These are phyloP conservation scores for Drosophila oshimai DNA, from an alignment of 1,140 invertebrate genomes.

Conservation along the genomic window DNA sequence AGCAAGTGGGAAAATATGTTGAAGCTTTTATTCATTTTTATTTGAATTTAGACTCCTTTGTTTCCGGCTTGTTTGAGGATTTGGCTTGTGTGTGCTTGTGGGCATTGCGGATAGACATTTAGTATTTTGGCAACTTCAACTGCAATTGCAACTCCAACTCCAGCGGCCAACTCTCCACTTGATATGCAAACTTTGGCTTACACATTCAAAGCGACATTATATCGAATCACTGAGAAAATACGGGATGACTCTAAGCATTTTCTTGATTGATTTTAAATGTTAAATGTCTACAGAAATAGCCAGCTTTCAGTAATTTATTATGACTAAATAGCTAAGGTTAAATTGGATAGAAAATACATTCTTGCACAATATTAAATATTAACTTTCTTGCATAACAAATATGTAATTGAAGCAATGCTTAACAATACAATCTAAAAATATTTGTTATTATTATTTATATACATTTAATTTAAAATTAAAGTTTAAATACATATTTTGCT, in stretches of 20 bases:
- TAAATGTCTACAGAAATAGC: too few relatives aligned
- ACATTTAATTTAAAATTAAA: neutral
- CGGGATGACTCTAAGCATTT: too few relatives aligned
- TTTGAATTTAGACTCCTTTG: neutral
- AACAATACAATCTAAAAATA: too few relatives aligned
- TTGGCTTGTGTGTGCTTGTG: constrained; percentile 63
- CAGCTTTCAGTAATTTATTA: too few relatives aligned
- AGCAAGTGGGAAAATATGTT: constrained; percentile 2
- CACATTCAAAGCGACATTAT: constrained; percentile 43
- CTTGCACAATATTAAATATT: too few relatives aligned
- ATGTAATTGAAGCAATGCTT: too few relatives aligned
- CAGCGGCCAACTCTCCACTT: constrained; percentile 7
- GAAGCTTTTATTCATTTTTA: constrained; percentile 24
- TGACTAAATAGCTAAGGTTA: too few relatives aligned
- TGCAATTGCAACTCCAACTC: constrained; percentile 27
- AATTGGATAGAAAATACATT: too few relatives aligned
- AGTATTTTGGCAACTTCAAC: constrained; percentile 70
- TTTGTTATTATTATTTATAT: neutral
- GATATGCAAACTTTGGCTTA: constrained; percentile 33
- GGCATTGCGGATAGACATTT: constrained; percentile 72
- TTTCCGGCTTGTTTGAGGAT: constrained; percentile 18
- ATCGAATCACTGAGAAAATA: constrained; percentile 17
- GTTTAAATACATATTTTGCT: too few relatives aligned
- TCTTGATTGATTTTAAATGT: too few relatives aligned
- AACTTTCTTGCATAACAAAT: too few relatives aligned